phyloP scores from a whole-genome alignment of 2,113 vertebrate genomes.

The Andinoacara biseriatus region DNA sequence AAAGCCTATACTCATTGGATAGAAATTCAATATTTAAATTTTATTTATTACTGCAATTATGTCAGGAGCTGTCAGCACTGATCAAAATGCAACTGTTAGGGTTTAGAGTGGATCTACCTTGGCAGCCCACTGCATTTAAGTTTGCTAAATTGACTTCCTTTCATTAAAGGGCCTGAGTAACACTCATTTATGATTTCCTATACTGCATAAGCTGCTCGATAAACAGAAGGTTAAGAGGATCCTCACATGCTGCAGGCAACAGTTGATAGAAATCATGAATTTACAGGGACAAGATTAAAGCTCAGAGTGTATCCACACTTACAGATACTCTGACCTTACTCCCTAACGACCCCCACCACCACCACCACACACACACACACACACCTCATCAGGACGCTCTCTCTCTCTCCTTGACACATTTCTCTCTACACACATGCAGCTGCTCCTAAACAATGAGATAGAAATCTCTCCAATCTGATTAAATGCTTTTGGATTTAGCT shows the following conservation, averaged over 20 bases:
- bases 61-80: constrained; percentile 3
- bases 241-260: constrained; percentile 37
- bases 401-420: background rate
- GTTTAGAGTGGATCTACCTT: constrained; percentile 11
- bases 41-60: background rate
- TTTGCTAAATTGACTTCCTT: constrained; percentile 20
- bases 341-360: background rate
- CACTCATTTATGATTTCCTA: constrained; percentile 30
- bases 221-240: constrained; percentile 22
- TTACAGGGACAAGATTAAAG: constrained; percentile 62
- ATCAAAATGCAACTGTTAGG: constrained; percentile 12
- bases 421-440: constrained; percentile 24
- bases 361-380: too few relatives aligned
- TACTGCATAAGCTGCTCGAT: constrained; percentile 18
- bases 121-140: background rate
- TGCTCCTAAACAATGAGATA: constrained; percentile 38
- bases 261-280: constrained; percentile 61
- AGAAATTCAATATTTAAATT: too few relatives aligned
- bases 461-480: constrained; percentile 67
- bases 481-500: constrained; percentile 60
- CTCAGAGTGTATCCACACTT: constrained; percentile 39
- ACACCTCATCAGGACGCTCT: background rate
- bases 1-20: too few relatives aligned
- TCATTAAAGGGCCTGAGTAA: constrained; percentile 42
- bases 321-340: constrained; percentile 37